phyloP scores from a whole-genome alignment of 2,888 invertebrate genomes.

The Eurytoma adleriae region DNA sequence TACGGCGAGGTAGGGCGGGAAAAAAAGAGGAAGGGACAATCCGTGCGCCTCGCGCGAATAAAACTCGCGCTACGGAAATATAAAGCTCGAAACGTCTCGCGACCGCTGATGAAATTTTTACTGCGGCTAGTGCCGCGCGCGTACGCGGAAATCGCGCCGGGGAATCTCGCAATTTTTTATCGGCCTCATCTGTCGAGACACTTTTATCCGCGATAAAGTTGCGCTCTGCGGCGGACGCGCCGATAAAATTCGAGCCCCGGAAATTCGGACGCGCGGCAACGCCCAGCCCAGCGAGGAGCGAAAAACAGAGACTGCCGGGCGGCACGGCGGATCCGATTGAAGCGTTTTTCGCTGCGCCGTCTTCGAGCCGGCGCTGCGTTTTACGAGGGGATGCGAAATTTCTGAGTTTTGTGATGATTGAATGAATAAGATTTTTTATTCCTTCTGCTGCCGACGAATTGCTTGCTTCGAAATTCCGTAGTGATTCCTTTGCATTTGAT shows the following conservation, averaged over 20 bases:
- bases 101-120: slow-evolving; percentile 52
- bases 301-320: not conserved
- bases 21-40: not conserved
- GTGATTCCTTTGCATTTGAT: too few relatives aligned
- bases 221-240: slow-evolving; percentile 9
- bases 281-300: not conserved
- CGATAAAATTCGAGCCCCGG: slow-evolving; percentile 43
- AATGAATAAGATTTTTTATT: slow-evolving; percentile 1
- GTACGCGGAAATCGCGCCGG: not conserved
- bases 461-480: too few relatives aligned
- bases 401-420: slow-evolving; percentile 4
- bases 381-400: slow-evolving; percentile 5
- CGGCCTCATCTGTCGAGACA: slow-evolving; percentile 40
- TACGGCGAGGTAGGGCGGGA: not conserved
- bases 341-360: slow-evolving; percentile 12
- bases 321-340: not conserved
- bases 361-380: slow-evolving; percentile 5
- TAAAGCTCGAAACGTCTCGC: slow-evolving; percentile 10
- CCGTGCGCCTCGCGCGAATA: not conserved
- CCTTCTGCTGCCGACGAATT: too few relatives aligned
- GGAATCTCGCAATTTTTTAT: slow-evolving; percentile 50
- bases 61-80: slow-evolving; percentile 25
- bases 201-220: slow-evolving; percentile 49
- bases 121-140: slow-evolving; percentile 3
- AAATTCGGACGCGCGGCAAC: slow-evolving; percentile 20